These are phyloP conservation scores for Brachyopa scutellaris DNA, from an alignment of 2,888 invertebrate species.

Conservation along the genomic window DNA sequence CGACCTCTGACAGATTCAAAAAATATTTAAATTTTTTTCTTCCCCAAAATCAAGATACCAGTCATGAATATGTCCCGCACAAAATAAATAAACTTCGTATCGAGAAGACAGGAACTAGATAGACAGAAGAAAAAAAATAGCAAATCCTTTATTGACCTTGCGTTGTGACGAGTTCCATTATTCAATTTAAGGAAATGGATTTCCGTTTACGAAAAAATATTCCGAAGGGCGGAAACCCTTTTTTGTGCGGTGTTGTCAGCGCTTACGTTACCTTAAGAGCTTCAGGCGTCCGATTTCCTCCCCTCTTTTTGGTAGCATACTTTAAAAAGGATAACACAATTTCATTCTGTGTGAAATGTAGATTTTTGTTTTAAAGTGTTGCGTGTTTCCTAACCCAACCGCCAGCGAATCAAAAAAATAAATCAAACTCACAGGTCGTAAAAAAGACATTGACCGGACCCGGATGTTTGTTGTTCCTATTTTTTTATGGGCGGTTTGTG, in stretches of 20 bases:
- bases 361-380: not conserved
- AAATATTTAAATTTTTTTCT: slow-evolving; percentile 24
- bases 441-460: not conserved
- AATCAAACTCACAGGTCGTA: not conserved
- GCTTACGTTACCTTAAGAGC: slow-evolving; percentile 2
- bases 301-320: not conserved
- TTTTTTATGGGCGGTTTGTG: not conserved
- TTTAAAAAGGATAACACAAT: slow-evolving; percentile 27
- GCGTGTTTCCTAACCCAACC: not conserved
- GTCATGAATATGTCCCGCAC: not conserved
- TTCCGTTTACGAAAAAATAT: too few species aligned
- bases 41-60: slow-evolving; percentile 10
- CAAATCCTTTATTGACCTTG: slow-evolving; percentile 16
- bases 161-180: slow-evolving; percentile 17
- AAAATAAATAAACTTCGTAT: not conserved
- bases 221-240: not conserved
- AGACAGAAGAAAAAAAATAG: too few species aligned
- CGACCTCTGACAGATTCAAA: not conserved
- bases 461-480: not conserved
- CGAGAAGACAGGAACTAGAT: not conserved
- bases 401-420: not conserved
- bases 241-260: not conserved
- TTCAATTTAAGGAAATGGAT: slow-evolving; percentile 24
- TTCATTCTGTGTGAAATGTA: slow-evolving; percentile 17
- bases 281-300: slow-evolving; percentile 2